Base-by-base conservation (phyloP, 2,888 invertebrate species). In the Hypomecis punctinalis region DNA sequence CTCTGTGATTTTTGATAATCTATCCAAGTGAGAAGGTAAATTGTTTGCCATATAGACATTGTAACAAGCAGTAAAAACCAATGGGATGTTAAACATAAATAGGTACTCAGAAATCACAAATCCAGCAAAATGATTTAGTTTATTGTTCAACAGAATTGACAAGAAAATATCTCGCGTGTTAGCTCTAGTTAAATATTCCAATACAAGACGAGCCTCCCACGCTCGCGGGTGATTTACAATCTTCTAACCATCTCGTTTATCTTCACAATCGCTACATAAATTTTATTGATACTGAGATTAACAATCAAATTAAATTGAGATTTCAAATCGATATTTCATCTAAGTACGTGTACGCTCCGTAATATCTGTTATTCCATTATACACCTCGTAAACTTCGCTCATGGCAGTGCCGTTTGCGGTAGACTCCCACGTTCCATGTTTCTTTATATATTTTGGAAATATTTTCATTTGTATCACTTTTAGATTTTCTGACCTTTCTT, bases 361-460 rank as follows among this genome's bases (percentile, higher is more conserved):
- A 61, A 63, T 60, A 58, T 60, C 56, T 66, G 63, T 70, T 66
- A 65, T 70, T 67, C 52, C 56, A 69, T 71, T 63, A 71, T 68
- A 57, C 56, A 67, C 63, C 59, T 71, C 66, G 57, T 71, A 71
- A 69, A 71, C 47, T 46, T 36, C 42, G 60, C 66, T 54, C 37
- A 51, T 48, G 59, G 68, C 61, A 42, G 58, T 54, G 5, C 35
- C 11, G 46, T 43, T 13, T 43, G 6, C 49, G 39, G 49, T 49
- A 51, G 36, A 63, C 69, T 59, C 66, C 69, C 71, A 69, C 65
- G 53, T 53, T 59, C 54, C 61, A 51, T 53, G 63, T 51, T 62
- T 54, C 51, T 69, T 63, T 63, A 63, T n/a, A 65, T 61, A 51
- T 61, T 57, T 57, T 55, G 36, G n/a, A 10, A 45, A 6, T n/a